Base-by-base conservation (phyloP, 2,888 invertebrate species). In the Zonitis immaculata region DNA sequence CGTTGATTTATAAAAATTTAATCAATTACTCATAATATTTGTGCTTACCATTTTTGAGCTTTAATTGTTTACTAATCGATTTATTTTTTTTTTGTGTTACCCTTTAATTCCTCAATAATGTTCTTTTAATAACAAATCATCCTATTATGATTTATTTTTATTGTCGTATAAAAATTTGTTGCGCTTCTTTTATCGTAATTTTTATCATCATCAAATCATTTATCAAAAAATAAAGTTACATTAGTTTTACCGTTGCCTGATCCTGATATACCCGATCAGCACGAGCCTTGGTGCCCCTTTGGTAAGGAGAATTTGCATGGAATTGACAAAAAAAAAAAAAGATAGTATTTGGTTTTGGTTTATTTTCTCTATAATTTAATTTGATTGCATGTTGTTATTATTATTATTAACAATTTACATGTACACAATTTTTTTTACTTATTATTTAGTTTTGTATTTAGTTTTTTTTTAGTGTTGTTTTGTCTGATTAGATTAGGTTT, bases 211-310 rank as follows among this genome's bases (percentile, higher is more conserved):
- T 16, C 7, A 32, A n/a, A 28, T 12, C n/a, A n/a, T n/a, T 30
- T 8, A 35, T 35, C 35, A 35, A 42, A 49, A 28, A 44, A 54
- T 43, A 60, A 56, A 85, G 85, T 85, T 76, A 83, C 82, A 75
- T 82, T 86, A 79, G 85, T 87, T 76, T 82, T 90, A 82, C 90
- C 89, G 77, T 82, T 89, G 79, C 89, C 89, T 78, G 87, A 90
- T 79, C 89, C 90, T 76, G 84, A 87, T 78, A 88, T 88, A 80
- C 89, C 90, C 75, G 88, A 88, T 81, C 88, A 91, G 85, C 91
- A 91, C 82, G 91, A 91, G 81, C 88, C 88, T 79, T 89, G 89
- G 85, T 91, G 91, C 81, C 89, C 89, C 77, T 83, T 89, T 79
- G 87, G 87, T 87, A 87, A 87, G 85, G 20, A 39, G 16, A 39